Evolutionary conservation across 2,113 vertebrate species (phyloP).

Genomic region (Geococcyx californianus): DNA sequence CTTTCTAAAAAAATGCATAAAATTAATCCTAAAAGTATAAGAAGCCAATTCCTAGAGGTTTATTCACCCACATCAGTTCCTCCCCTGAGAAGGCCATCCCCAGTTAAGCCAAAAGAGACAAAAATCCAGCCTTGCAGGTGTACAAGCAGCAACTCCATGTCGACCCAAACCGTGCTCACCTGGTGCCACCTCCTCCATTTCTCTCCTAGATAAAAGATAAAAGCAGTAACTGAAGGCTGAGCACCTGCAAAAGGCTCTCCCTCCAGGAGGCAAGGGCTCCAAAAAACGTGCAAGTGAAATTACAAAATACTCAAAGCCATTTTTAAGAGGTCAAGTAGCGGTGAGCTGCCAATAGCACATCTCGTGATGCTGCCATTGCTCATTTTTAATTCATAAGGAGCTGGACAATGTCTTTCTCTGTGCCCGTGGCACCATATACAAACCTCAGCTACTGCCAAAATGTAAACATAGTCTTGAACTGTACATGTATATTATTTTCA

Average conservation of each 20-base stretch:
- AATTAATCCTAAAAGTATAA: rapidly evolving
- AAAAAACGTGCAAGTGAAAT: not conserved
- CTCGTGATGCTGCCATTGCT: not conserved
- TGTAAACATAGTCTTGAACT: not conserved
- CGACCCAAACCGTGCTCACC: not conserved
- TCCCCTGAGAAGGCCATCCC: not conserved
- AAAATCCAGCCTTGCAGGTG: not conserved
- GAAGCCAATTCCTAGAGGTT: not conserved
- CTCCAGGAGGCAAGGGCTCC: not conserved
- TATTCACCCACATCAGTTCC: not conserved
- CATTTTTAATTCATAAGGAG: not conserved
- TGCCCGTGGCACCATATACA: not conserved
- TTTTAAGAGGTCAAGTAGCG: not conserved
- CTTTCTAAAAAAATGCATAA: not conserved
- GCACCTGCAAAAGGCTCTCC: not conserved
- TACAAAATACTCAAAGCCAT: not conserved
- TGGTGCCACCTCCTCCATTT: not conserved
- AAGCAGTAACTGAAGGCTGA: not conserved
- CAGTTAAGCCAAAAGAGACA: not conserved
- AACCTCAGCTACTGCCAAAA: not conserved
- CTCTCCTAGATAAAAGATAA: not conserved
- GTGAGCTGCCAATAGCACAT: not conserved
- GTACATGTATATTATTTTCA: not conserved
- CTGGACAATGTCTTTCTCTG: not conserved
- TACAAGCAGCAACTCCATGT: not conserved